These are phyloP conservation scores for Sapayoa aenigma DNA, from an alignment of 2,113 vertebrate species.

Conservation along the genomic window DNA sequence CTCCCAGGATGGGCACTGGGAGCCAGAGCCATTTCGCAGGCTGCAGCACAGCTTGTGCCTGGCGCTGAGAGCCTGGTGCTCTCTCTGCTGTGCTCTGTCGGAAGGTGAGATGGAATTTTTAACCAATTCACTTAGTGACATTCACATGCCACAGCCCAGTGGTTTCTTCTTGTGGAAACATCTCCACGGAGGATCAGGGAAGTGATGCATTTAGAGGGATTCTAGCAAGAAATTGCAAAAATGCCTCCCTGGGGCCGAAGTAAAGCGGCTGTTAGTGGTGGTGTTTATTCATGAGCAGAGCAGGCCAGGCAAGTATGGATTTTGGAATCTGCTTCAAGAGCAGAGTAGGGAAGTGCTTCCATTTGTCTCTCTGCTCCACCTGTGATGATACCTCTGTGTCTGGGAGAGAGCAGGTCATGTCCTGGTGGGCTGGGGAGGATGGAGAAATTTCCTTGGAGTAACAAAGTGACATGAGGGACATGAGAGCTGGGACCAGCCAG, in stretches of 20 bases:
- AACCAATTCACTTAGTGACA: background rate
- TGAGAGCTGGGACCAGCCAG: background rate
- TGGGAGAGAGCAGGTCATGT: background rate
- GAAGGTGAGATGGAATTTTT: background rate
- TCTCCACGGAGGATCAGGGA: background rate
- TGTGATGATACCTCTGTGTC: background rate
- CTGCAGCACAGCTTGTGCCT: background rate
- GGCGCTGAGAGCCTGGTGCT: background rate
- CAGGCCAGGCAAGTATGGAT: background rate
- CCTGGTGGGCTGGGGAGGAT: background rate
- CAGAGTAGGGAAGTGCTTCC: background rate
- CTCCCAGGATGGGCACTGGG: background rate
- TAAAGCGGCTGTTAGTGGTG: background rate
- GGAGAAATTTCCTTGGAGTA: background rate
- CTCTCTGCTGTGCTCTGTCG: rapidly evolving
- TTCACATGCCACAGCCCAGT: background rate
- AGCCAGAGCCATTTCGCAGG: rapidly evolving
- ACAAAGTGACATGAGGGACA: background rate
- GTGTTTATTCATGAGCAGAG: background rate
- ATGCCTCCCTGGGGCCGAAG: background rate
- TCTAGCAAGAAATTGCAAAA: conserved; percentile 19
- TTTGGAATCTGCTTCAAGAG: background rate
- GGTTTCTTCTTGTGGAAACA: background rate
- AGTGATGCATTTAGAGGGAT: conserved; percentile 25
- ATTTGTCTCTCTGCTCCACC: background rate